These are phyloP conservation scores for Pocillopora meandrina DNA, from an alignment of 92 coral and sea anemone genomes.

Conservation along the genomic window DNA sequence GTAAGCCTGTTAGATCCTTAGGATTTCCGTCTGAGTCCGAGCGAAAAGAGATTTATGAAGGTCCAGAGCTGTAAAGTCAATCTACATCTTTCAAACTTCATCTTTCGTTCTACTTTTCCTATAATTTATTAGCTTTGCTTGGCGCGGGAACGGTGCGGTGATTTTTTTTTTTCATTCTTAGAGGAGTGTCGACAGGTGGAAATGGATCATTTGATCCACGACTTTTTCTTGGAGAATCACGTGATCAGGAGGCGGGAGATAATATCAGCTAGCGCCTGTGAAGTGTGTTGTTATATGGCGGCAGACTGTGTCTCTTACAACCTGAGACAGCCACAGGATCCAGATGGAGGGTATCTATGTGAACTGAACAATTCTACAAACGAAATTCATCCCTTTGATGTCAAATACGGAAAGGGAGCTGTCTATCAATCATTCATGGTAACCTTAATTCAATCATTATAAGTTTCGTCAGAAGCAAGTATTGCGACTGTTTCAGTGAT, in stretches of 20 bases:
- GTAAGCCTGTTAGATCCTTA: no score
- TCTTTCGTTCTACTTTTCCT: no score
- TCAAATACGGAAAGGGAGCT: background rate
- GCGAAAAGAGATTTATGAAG: no score
- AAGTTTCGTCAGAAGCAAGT: no score
- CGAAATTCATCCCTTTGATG: background rate
- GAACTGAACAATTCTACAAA: background rate
- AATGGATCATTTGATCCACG: background rate
- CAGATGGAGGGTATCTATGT: background rate
- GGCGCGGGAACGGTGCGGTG: no score
- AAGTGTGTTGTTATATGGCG: background rate
- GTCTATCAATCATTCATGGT: background rate
- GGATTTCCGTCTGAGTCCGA: no score
- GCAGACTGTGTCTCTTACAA: background rate
- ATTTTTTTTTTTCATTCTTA: background rate
- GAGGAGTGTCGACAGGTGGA: background rate
- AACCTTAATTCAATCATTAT: no score
- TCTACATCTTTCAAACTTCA: no score
- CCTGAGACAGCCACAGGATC: background rate
- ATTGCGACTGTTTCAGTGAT: no score
- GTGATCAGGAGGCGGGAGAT: background rate
- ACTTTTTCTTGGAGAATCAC: background rate
- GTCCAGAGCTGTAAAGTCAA: no score
- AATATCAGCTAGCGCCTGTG: background rate
- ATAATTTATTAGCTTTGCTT: no score